Percentiles rank a stretch among this genome's conserved stretches.
These are phyloP conservation scores for Phoebastria nigripes DNA, from an alignment of 2,797 vertebrate species.

Conservation along the genomic window DNA sequence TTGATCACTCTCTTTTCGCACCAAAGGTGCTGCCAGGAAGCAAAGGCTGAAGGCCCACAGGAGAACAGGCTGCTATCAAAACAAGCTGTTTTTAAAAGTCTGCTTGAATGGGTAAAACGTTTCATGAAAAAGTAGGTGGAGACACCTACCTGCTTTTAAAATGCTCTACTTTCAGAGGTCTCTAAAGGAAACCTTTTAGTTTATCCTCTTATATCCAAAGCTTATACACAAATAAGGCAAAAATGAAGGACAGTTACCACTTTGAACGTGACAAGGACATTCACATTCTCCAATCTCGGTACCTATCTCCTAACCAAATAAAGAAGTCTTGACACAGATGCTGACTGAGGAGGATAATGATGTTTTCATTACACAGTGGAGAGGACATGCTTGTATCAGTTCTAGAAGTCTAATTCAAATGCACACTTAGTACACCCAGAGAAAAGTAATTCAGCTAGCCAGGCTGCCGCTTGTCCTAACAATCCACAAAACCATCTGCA, in stretches of 20 bases:
- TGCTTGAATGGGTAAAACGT: conserved; percentile 80
- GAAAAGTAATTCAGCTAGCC: neutral
- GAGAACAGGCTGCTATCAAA: conserved; percentile 83
- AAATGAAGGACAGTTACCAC: conserved; percentile 65
- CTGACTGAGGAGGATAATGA: conserved; percentile 14
- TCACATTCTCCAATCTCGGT: neutral
- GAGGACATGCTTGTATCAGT: neutral
- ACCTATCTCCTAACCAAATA: neutral
- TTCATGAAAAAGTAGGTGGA: conserved; percentile 79
- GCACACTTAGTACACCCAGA: neutral
- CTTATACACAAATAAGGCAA: conserved; percentile 72
- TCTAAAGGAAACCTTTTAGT: conserved; percentile 77
- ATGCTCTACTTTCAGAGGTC: conserved; percentile 75
- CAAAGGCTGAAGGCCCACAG: conserved; percentile 81
- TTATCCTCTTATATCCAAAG: conserved; percentile 74
- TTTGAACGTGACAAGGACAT: conserved; percentile 40
- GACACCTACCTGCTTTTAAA: conserved; percentile 80
- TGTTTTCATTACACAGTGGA: conserved; percentile 10
- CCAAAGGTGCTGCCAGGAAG: conserved; percentile 82
- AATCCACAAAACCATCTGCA: neutral
- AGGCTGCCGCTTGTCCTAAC: neutral
- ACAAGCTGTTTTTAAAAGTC: conserved; percentile 83
- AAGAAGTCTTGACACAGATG: neutral
- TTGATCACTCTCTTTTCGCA: conserved; percentile 85
- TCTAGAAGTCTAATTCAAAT: conserved; percentile 21